Base-by-base conservation (phyloP, 2,888 invertebrate genomes). In the Morpho deidamia region DNA sequence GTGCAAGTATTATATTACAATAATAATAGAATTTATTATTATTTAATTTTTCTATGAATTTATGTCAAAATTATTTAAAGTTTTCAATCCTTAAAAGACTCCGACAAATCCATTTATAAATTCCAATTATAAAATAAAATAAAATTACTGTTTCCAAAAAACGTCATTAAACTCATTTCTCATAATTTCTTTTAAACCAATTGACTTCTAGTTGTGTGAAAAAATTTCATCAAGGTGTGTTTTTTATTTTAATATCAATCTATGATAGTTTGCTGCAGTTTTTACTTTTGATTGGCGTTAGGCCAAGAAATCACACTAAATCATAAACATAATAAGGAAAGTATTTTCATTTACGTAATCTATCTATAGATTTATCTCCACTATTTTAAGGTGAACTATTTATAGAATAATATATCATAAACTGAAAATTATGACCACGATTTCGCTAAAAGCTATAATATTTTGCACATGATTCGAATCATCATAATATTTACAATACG, bases 201-300 rank as follows among this genome's bases (percentile, higher is more conserved):
- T 5, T 5, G 23, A 23, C 23, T 3, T 23, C 23, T 23, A 23
- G 23, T 23, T 23, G 4, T 23, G 23, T 23, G 5, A 23, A 23
- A 23, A 23, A 23, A 5, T 1, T 5, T 23, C 23, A 23, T n/a
- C 23, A 23, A 23, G 23, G 23, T 23, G 5, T 23, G 3, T 23
- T 23, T 14, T 14, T 14, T 14, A 14, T 23, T 23, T 59, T 56
- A 56, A 56, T 51, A 53, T 43, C 56, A 53, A 56, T 59, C 53
- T 53, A 48, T 53, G 56, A 53, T 51, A 56, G 56, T 57, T 40
- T 48, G 51, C 46, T 59, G 59, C 59, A 59, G 56, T 49, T 58
- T 49, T 58, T 51, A 55, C 37, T 33, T 32, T n/a, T 8, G 35
- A 14, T 41, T 59, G 59, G 59, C 56, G 9, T 11, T 4, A 1